Evolutionary conservation across 2,113 vertebrate species (phyloP), one percentile per base, ranked within the genome.

Genomic region (Myotis davidii): DNA sequence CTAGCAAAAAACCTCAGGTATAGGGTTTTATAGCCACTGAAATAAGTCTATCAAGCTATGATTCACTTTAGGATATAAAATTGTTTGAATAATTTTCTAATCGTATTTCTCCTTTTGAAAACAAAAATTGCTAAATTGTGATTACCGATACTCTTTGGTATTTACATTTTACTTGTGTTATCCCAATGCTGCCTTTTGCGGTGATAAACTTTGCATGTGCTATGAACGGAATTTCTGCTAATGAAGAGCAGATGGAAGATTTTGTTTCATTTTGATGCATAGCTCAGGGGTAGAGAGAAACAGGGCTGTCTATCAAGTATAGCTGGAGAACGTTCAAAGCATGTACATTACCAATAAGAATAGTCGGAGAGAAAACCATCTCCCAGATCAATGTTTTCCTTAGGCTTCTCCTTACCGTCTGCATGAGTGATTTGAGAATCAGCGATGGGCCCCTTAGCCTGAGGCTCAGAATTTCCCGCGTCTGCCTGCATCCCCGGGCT

Each of bases 111-210:
- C 25, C 34, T 72, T 78, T 85, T 92, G 73, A 94, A 89, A 74
- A n/a, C 20, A 88, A 17, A 78, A 56, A 73, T 85, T 79, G 32
- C 61, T 79, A 82, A 25, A 56, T 50, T 81, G 79, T 92, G 6
- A 69, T 74, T 69, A 45, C 39, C 32, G 77, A 6, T 78, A 20
- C 4, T 78, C 64, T 81, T 67, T n/a, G 23, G 17, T 21, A 76
- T 82, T 85, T 86, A 86, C 6, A 70, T 85, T 94, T 94, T 90
- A 61, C 59, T 86, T 76, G 7, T 69, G 8, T 45, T 90, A 90
- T 61, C 90, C 27, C 81, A 92, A 76, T 85, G 21, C 39, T 69
- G 59, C 85, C 23, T 69, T 92, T 32, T 54, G 13, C 54, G 76
- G 45, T 61, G 76, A 54, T 81, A 85, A 89, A 42, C 20, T 85